Evolutionary conservation across 2,888 invertebrate genomes (phyloP).

Genomic region (Dryococelus australis): DNA sequence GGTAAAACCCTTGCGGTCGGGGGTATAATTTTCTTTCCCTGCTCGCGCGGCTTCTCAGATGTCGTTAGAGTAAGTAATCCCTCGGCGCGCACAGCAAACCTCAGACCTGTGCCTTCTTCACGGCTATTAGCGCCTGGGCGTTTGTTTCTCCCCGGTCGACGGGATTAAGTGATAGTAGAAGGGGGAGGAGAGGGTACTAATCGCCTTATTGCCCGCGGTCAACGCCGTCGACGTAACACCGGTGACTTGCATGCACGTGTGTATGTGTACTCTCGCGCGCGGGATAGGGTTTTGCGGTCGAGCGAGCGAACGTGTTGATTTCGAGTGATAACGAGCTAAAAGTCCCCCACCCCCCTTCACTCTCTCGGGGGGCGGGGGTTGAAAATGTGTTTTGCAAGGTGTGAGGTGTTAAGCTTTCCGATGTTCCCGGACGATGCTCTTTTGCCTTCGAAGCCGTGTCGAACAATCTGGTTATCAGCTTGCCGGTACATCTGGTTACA

Average conservation of each 20-base stretch:
- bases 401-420: no score
- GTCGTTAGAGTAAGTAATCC: slow-evolving; percentile 5
- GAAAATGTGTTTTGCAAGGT: no score
- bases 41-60: neutral
- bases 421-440: no score
- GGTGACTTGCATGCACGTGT: neutral
- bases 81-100: neutral
- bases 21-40: neutral
- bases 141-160: neutral
- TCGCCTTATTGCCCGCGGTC: slow-evolving; percentile 16
- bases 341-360: neutral
- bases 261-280: neutral
- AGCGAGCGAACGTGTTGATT: neutral
- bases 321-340: slow-evolving; percentile 3
- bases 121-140: neutral
- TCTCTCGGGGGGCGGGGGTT: neutral
- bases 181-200: neutral
- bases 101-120: neutral
- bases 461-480: no score
- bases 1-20: neutral
- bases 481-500: no score
- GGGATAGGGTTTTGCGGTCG: neutral
- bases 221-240: neutral
- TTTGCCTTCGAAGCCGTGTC: no score
- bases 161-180: neutral